Evolutionary conservation across 1,140 invertebrate species (phyloP).

Genomic region (Pentalonia nigronervosa): DNA sequence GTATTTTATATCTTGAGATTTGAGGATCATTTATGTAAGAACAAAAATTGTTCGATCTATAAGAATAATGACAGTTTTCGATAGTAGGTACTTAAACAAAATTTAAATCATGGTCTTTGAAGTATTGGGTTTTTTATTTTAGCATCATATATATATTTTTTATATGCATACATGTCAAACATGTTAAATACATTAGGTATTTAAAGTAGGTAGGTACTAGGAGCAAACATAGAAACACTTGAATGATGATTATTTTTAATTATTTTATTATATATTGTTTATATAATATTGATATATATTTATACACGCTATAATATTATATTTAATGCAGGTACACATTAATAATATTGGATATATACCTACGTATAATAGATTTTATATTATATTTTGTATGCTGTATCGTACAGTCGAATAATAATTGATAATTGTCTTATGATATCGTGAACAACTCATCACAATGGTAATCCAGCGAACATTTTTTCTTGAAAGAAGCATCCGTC

Average conservation of each 20-base stretch:
- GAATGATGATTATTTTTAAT: neutral
- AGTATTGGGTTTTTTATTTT: neutral
- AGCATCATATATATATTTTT: neutral
- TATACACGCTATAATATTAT: too few relatives aligned
- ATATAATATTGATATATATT: too few relatives aligned
- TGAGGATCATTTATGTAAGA: neutral
- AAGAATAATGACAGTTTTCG: neutral
- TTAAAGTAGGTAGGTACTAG: neutral
- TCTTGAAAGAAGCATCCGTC: conserved; percentile 74
- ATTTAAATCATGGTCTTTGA: neutral
- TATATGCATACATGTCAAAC: neutral
- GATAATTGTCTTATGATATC: neutral
- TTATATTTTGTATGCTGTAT: too few relatives aligned
- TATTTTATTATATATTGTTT: too few relatives aligned
- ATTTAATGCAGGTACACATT: too few relatives aligned
- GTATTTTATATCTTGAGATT: neutral
- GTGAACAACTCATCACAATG: conserved; percentile 63
- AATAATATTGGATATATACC: too few relatives aligned
- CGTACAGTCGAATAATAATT: too few relatives aligned
- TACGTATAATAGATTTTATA: too few relatives aligned
- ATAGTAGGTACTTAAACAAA: neutral
- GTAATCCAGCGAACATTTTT: conserved; percentile 78
- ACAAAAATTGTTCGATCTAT: neutral
- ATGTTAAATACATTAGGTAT: neutral
- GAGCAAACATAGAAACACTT: neutral